phyloP scores from a whole-genome alignment of 64 coral and sea anemone genomes.

The Orbicella faveolata region DNA sequence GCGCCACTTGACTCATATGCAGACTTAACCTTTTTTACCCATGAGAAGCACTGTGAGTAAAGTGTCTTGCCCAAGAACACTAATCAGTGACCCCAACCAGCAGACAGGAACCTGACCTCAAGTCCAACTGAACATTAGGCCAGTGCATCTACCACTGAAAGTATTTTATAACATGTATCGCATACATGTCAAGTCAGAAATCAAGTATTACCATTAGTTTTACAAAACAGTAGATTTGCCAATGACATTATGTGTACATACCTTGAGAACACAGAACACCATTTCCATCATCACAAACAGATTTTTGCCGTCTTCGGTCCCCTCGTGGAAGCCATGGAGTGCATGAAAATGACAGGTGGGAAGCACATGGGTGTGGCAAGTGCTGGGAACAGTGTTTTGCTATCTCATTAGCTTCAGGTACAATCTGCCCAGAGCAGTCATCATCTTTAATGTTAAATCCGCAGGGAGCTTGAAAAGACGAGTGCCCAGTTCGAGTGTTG shows the following conservation, averaged over 20 bases:
- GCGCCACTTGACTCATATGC: too few relatives aligned
- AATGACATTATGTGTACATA: background rate
- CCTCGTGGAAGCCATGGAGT: constrained; percentile 91
- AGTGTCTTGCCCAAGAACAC: too few relatives aligned
- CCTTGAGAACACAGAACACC: background rate
- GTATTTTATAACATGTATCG: too few relatives aligned
- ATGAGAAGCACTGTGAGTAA: too few relatives aligned
- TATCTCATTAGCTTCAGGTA: background rate
- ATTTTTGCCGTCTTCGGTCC: constrained; percentile 8
- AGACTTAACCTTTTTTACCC: too few relatives aligned
- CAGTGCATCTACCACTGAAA: background rate
- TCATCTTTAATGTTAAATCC: background rate
- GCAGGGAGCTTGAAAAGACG: constrained; percentile 47
- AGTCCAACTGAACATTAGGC: too few relatives aligned
- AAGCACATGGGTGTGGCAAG: constrained; percentile 46
- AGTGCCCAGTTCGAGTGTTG: constrained; percentile 83
- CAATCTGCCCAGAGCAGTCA: background rate
- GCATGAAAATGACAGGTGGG: constrained; percentile 88
- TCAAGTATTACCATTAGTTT: background rate
- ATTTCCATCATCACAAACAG: background rate
- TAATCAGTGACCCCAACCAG: too few relatives aligned
- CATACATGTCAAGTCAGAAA: too few relatives aligned
- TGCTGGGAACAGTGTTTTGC: background rate
- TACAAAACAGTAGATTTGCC: background rate
- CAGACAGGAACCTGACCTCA: too few relatives aligned